A percentile compares a stretch with the other conserved stretches of the same genome.
Conservation (phyloP, 2,888 invertebrate species). For the Cheilosia impressa region DNA sequence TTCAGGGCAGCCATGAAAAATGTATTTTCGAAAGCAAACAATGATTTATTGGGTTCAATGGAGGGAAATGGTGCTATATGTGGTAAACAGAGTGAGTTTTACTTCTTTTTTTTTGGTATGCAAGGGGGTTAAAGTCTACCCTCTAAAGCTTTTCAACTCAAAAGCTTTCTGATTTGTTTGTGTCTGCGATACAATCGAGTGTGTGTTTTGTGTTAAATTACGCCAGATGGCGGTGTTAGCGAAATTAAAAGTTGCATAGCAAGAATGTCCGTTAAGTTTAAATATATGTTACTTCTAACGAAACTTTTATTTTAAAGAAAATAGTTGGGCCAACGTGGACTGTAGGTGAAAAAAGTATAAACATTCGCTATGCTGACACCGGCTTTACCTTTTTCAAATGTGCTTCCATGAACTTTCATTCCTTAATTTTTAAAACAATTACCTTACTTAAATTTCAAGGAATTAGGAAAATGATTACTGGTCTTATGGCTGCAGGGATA, state of each 20-base stretch:
- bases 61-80: slow-evolving; percentile 13
- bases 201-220: neutral
- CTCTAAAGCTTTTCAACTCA: neutral
- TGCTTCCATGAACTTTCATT: too few species aligned
- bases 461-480: too few species aligned
- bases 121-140: neutral
- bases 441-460: too few species aligned
- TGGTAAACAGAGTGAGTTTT: neutral
- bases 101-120: neutral
- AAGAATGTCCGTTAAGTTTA: neutral
- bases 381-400: too few species aligned
- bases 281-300: neutral
- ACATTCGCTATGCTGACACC: too few species aligned
- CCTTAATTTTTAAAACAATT: too few species aligned
- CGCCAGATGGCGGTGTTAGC: neutral
- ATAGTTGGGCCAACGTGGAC: too few species aligned
- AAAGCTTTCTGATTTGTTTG: neutral
- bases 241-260: neutral
- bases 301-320: too few species aligned
- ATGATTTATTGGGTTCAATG: slow-evolving; percentile 48
- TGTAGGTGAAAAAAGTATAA: too few species aligned
- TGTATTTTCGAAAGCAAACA: slow-evolving; percentile 31
- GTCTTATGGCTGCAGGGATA: too few species aligned
- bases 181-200: neutral
- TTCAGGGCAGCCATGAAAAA: slow-evolving; percentile 32